Conservation (phyloP, 2,888 invertebrate species). For the Dasypolia templi region DNA sequence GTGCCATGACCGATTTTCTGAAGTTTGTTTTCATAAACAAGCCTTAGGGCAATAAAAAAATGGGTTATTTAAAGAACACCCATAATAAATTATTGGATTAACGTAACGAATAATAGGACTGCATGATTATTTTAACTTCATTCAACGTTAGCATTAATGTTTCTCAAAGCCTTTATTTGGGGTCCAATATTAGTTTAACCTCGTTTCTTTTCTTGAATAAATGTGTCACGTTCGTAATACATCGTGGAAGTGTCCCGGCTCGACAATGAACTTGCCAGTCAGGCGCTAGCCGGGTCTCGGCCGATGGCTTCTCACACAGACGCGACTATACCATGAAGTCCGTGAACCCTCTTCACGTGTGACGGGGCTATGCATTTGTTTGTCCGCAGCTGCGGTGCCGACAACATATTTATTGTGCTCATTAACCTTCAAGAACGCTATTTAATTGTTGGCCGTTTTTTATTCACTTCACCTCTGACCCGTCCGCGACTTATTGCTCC, state of each 20-base stretch:
- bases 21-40: slow-evolving; percentile 82
- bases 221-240: slow-evolving; percentile 80
- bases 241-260: slow-evolving; percentile 76
- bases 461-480: slow-evolving; percentile 90
- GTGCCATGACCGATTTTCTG: slow-evolving; percentile 77
- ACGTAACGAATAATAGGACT: slow-evolving; percentile 69
- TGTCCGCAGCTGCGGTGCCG: slow-evolving; percentile 90
- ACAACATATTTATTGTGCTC: slow-evolving; percentile 91
- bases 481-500: slow-evolving; percentile 89
- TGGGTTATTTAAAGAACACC: slow-evolving; percentile 76
- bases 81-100: slow-evolving; percentile 79
- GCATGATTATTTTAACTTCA: slow-evolving; percentile 69
- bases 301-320: slow-evolving; percentile 71
- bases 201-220: slow-evolving; percentile 75
- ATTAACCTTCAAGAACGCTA: slow-evolving; percentile 91
- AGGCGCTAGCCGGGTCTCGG: slow-evolving; percentile 75
- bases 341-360: slow-evolving; percentile 85
- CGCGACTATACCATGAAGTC: slow-evolving; percentile 75
- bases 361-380: slow-evolving; percentile 87
- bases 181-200: slow-evolving; percentile 77
- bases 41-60: slow-evolving; percentile 76
- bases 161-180: slow-evolving; percentile 68
- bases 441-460: slow-evolving; percentile 91
- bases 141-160: slow-evolving; percentile 57
- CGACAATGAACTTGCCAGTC: slow-evolving; percentile 86